Conservation (phyloP, 2,888 invertebrate genomes). For the Phortica magna region DNA sequence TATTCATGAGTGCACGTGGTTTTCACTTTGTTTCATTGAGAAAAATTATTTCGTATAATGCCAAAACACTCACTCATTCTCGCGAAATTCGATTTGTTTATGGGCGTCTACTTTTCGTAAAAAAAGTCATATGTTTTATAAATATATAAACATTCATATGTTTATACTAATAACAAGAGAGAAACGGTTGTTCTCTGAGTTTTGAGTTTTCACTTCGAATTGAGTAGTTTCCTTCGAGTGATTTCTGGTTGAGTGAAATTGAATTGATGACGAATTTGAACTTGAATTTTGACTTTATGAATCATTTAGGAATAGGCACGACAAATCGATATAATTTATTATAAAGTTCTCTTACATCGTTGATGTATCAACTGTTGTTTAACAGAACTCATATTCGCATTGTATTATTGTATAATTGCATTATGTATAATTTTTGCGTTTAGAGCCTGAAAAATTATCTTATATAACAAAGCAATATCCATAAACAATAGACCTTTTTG, state of each 20-base stretch:
- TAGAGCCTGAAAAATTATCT: too few relatives aligned
- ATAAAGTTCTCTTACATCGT: conserved; percentile 20
- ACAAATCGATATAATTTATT: conserved; percentile 55
- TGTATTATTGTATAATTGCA: neutral
- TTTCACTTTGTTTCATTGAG: conserved; percentile 61
- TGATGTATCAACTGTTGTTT: conserved; percentile 19
- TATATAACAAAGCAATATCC: too few relatives aligned
- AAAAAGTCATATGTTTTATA: neutral
- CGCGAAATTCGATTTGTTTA: conserved; percentile 73
- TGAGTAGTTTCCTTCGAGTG: conserved; percentile 36
- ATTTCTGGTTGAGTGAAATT: conserved; percentile 41
- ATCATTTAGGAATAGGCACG: conserved; percentile 65
- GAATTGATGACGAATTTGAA: conserved; percentile 59
- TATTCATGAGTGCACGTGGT: conserved; percentile 70
- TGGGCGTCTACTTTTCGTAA: conserved; percentile 76
- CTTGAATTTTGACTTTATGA: conserved; percentile 70
- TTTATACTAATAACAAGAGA: too few relatives aligned
- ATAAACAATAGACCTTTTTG: too few relatives aligned
- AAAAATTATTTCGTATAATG: conserved; percentile 45
- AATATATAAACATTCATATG: conserved; percentile 51
- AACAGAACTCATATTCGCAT: neutral
- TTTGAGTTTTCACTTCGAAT: conserved; percentile 48
- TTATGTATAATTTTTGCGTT: too few relatives aligned
- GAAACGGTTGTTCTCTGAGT: too few relatives aligned
- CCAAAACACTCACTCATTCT: conserved; percentile 12